These are phyloP conservation scores for Psephotus haematonotus DNA, from an alignment of 2,113 vertebrate species.

Conservation along the genomic window DNA sequence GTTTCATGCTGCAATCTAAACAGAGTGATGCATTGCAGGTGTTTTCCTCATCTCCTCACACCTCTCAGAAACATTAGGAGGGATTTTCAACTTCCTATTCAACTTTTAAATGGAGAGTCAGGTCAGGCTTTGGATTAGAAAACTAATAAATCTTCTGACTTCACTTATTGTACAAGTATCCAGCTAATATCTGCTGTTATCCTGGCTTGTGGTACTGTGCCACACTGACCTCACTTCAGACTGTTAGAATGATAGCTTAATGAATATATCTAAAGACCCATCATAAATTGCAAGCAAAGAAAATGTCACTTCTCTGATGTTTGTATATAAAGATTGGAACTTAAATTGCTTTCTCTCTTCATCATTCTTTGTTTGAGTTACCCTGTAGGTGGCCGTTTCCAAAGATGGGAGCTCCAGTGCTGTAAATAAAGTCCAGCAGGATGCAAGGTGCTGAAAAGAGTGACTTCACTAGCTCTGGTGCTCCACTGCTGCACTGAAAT, in stretches of 20 bases:
- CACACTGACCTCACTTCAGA: not conserved
- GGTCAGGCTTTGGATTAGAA: slow-evolving; percentile 80
- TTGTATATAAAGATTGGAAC: slow-evolving; percentile 67
- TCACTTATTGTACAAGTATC: slow-evolving; percentile 35
- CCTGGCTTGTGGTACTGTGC: not conserved
- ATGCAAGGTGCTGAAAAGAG: slow-evolving; percentile 74
- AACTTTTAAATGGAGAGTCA: slow-evolving; percentile 76
- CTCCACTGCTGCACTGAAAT: slow-evolving; percentile 56
- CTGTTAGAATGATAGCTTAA: slow-evolving; percentile 57
- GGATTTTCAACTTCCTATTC: slow-evolving; percentile 82
- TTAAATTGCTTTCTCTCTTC: slow-evolving; percentile 56
- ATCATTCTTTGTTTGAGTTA: slow-evolving; percentile 54
- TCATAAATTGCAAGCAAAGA: slow-evolving; percentile 61
- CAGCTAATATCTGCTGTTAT: slow-evolving; percentile 21
- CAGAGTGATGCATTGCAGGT: slow-evolving; percentile 87
- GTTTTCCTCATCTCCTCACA: slow-evolving; percentile 77
- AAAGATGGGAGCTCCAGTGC: slow-evolving; percentile 20
- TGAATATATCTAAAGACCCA: slow-evolving; percentile 62
- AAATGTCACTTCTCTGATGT: slow-evolving; percentile 61
- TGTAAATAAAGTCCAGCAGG: slow-evolving; percentile 57
- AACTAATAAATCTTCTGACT: slow-evolving; percentile 76
- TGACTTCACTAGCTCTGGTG: slow-evolving; percentile 56
- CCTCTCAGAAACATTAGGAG: slow-evolving; percentile 82
- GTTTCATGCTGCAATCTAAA: slow-evolving; percentile 77
- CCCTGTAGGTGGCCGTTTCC: slow-evolving; percentile 53